Evolutionary conservation across 1,140 invertebrate species (phyloP), one percentile per base, ranked within the genome.

Genomic region (Apolygus lucorum): DNA sequence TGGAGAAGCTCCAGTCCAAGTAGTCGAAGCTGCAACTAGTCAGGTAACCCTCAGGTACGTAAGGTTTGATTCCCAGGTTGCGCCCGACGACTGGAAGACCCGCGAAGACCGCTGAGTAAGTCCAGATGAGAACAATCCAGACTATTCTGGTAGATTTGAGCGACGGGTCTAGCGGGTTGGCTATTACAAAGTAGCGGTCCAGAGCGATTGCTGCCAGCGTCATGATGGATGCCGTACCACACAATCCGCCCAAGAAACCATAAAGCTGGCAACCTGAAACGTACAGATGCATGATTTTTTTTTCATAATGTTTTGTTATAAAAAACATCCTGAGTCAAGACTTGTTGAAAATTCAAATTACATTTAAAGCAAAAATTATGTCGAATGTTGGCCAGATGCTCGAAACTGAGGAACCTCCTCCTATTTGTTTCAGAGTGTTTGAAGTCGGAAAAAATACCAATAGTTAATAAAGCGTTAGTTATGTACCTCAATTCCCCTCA

Each of bases 21-120:
- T 92, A 92, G 75, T 92, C 89, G 73, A 90, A 92, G 71, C 88
- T 90, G 78, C 90, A 93, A 72, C 87, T 89, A 2, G 89, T 91
- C 63, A 91, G 78, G 71, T 85, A 90, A 2, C 88, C 89, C 79
- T 92, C 90, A 1, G 89, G 88, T 13, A 89, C 86, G 78, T 91
- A 92, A 2, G 81, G 80, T 2, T 88, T 86, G 22, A 89, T 81
- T 2, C 88, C 87, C 14, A 89, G 81, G 2, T 87, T 87, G 26
- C 89, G 81, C 72, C 86, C 82, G 52, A 87, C 74, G 0, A 89
- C 81, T 0, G 90, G 90, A 63, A 89, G 82, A 0, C 82, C 75
- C 0, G 88, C 80, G 75, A 91, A 91, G 17, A 83, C 72, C 0
- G 80, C 76, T 0, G 88, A 86, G 77, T 91, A 91, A n/a, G 86